Percentiles rank a stretch among this genome's conserved stretches.
phyloP scores from a whole-genome alignment of 2,113 vertebrate genomes.

The Riparia riparia region DNA sequence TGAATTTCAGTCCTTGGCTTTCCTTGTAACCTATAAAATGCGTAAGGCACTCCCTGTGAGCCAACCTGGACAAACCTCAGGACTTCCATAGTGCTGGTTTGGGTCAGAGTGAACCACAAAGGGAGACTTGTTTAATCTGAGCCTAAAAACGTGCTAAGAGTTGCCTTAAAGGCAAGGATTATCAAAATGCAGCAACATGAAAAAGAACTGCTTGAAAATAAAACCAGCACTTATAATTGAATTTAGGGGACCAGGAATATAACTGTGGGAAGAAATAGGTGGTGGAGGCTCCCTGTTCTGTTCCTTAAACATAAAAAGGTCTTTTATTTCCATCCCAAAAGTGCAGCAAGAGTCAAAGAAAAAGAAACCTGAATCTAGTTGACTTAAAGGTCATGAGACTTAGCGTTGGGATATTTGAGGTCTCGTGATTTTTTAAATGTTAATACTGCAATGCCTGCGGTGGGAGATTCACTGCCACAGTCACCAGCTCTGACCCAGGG shows the following conservation, averaged over 20 bases:
- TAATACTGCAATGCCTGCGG: background rate
- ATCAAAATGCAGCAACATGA: accelerated
- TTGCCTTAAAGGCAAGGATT: background rate
- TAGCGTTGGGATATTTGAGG: conserved; percentile 6
- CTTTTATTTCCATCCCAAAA: conserved; percentile 38
- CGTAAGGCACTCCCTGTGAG: background rate
- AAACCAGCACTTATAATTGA: background rate
- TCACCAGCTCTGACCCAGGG: background rate
- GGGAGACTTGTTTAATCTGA: background rate
- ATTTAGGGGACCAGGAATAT: background rate
- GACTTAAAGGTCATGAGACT: conserved; percentile 55
- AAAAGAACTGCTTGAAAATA: background rate
- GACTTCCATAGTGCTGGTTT: background rate
- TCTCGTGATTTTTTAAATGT: conserved; percentile 45
- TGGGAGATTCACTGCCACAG: background rate
- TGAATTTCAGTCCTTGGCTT: background rate
- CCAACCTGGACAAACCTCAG: background rate
- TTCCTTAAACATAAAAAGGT: background rate
- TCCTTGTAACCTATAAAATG: background rate
- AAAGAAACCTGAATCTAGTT: conserved; percentile 47
- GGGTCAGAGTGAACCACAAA: background rate
- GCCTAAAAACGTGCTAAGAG: background rate
- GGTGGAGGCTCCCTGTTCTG: background rate
- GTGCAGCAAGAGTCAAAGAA: background rate
- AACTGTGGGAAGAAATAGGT: background rate